phyloP scores from a whole-genome alignment of 2,888 invertebrate genomes.

The Trisateles emortualis region DNA sequence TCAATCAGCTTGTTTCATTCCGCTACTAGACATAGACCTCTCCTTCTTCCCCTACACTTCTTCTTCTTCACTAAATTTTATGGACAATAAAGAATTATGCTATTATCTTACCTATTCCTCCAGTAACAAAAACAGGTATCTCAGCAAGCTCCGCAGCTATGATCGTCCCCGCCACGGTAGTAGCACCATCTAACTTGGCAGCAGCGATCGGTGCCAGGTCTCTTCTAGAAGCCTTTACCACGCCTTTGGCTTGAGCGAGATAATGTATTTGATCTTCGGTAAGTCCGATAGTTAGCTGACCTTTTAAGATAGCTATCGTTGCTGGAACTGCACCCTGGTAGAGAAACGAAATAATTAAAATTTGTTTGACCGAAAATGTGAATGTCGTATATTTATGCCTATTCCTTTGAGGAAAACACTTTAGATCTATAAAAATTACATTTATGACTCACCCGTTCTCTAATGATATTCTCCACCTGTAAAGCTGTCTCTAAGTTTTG shows the following conservation, averaged over 20 bases:
- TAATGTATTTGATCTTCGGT: slow-evolving; percentile 87
- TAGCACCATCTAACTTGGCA: slow-evolving; percentile 93
- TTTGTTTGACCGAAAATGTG: slow-evolving; percentile 1
- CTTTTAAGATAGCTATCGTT: slow-evolving; percentile 95
- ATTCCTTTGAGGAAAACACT: neutral
- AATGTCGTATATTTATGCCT: too few relatives aligned
- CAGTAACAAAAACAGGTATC: slow-evolving; percentile 97
- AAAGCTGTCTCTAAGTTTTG: slow-evolving; percentile 95
- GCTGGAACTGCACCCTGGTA: slow-evolving; percentile 94
- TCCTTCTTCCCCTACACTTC: too few relatives aligned
- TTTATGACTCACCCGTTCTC: slow-evolving; percentile 85
- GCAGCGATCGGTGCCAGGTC: slow-evolving; percentile 93
- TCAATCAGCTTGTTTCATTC: too few relatives aligned
- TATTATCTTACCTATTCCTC: slow-evolving; percentile 87
- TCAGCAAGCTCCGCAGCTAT: slow-evolving; percentile 93
- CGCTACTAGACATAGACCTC: too few relatives aligned
- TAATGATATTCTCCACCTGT: slow-evolving; percentile 92
- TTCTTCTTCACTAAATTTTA: too few relatives aligned
- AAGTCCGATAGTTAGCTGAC: slow-evolving; percentile 94
- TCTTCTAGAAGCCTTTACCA: slow-evolving; percentile 94
- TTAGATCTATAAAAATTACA: neutral
- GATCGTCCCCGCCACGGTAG: slow-evolving; percentile 98
- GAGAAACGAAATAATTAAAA: slow-evolving; percentile 17
- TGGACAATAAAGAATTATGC: neutral
- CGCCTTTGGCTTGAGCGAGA: slow-evolving; percentile 86